Evolutionary conservation across 2,888 invertebrate genomes (phyloP).

Genomic region (Tipula vernalis): DNA sequence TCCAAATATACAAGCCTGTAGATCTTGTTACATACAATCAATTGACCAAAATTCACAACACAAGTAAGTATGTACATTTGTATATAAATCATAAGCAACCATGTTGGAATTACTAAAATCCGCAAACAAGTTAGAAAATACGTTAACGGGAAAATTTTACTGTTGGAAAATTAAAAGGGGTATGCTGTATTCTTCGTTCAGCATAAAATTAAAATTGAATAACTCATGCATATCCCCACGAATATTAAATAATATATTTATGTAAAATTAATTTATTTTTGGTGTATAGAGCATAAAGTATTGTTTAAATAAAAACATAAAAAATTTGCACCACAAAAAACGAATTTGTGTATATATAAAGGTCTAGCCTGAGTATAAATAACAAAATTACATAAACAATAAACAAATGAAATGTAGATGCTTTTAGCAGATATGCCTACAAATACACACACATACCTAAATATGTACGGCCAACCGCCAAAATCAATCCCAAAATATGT

Average conservation of each 20-base stretch:
- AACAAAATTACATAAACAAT: background rate
- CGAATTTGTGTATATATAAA: background rate
- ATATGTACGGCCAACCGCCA: background rate
- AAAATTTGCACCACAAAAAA: background rate
- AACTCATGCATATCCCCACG: background rate
- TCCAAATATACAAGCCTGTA: no score
- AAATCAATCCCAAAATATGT: background rate
- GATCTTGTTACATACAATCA: no score
- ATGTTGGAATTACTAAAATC: no score
- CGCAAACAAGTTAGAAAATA: background rate
- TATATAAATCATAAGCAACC: no score
- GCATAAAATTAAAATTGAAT: background rate
- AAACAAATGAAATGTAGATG: background rate
- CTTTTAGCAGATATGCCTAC: background rate
- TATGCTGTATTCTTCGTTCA: background rate
- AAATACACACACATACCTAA: background rate
- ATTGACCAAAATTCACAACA: no score
- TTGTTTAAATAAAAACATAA: background rate
- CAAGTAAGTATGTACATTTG: no score
- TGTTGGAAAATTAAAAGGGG: no score
- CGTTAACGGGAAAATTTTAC: background rate
- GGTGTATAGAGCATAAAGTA: background rate
- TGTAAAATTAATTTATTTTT: background rate
- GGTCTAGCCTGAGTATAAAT: background rate
- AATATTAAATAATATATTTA: background rate